Evolutionary conservation across 1,140 invertebrate genomes (phyloP), one percentile per base, ranked within the genome.

Genomic region (Asbolus verrucosus): DNA sequence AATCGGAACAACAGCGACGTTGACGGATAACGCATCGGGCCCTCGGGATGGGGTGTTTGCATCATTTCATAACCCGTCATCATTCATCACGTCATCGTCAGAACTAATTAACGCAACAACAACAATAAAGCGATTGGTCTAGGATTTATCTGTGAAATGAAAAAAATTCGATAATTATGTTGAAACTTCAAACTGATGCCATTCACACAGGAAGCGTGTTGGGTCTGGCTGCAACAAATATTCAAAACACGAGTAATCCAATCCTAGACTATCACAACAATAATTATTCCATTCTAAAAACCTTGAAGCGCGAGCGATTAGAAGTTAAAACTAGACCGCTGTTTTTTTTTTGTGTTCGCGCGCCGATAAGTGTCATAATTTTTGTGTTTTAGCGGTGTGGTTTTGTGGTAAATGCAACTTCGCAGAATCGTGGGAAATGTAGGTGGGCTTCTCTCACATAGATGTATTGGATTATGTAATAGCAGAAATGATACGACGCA

Each of bases 201-300:
- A 27, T 54, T 54, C 46, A 27, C 46, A 54, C 46, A 54, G 46
- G 46, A 54, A 54, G 46, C 11, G 2, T 2, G 33, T 54, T 54
- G 27, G 19, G n/a, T n/a, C n/a, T n/a, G n/a, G n/a, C n/a, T n/a
- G n/a, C n/a, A n/a, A 24, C 19, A 54, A 54, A 54, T 54, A 54
- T 54, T 54, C 46, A 2, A 54, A 54, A 54, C 46, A 54, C 19
- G 18, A 30, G 46, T 54, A 54, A 54, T 54, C 46, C 21, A 54
- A 54, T 54, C 6, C 46, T 15, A 6, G 19, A 13, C 21, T 54
- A 54, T 24, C 46, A 27, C 46, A 46, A 46, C 39, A 15, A 15
- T 16, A 46, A 46, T 46, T 46, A 46, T 46, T 54, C 46, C 60
- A 16, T 36, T 62, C 60, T 62, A 62, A 62, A 62, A 62, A n/a